Evolutionary conservation across 2,797 vertebrate species (phyloP).

Genomic region (Pteropus rufus): DNA sequence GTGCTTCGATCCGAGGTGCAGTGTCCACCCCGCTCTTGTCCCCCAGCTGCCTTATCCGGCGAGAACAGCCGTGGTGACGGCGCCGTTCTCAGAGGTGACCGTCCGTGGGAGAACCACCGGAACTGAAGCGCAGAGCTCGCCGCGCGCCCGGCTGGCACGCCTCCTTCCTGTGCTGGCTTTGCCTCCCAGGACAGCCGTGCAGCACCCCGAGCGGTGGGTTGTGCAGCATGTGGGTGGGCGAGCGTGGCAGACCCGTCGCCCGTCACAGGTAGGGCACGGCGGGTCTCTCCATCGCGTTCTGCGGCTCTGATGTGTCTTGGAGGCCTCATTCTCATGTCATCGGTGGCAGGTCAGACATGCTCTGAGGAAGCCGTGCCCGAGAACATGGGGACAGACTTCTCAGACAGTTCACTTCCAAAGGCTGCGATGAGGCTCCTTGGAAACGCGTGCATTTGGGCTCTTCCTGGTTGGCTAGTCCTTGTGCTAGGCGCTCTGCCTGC

Average conservation of each 20-base stretch:
- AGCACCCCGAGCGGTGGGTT: rapidly evolving
- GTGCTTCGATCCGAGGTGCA: conserved; percentile 93
- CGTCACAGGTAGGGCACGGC: rapidly evolving
- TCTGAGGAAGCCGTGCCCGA: rapidly evolving
- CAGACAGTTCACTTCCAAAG: neutral
- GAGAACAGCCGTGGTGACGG: rapidly evolving
- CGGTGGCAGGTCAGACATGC: neutral
- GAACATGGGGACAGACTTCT: neutral
- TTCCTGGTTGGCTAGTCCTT: neutral
- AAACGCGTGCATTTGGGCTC: neutral
- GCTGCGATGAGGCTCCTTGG: no score
- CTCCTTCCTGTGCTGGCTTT: rapidly evolving
- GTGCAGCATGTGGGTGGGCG: rapidly evolving
- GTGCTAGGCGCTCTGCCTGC: neutral
- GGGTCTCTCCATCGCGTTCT: rapidly evolving
- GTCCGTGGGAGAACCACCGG: neutral
- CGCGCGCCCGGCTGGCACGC: rapidly evolving
- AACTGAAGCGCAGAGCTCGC: neutral
- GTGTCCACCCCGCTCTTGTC: neutral
- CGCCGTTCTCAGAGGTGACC: rapidly evolving
- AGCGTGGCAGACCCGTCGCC: neutral
- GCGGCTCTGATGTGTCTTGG: neutral
- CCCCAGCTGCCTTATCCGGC: neutral
- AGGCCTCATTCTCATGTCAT: neutral
- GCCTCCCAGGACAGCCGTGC: neutral